Base-by-base conservation (phyloP, 2,888 invertebrate genomes). In the Syritta pipiens region DNA sequence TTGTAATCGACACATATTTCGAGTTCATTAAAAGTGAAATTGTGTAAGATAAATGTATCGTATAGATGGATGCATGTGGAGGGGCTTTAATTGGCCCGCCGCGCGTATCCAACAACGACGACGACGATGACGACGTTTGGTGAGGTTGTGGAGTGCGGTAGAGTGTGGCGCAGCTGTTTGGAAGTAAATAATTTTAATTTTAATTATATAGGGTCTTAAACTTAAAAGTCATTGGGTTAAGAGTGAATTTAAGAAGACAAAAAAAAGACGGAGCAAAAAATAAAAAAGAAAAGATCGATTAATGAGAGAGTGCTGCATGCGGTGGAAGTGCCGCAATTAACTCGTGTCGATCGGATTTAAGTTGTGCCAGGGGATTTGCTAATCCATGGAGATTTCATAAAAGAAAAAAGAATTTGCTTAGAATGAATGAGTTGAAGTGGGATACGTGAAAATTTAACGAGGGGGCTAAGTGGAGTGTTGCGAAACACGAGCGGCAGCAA, bases 11-110 rank as follows among this genome's bases (percentile, higher is more conserved):
- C 42, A 67, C 46, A 44, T 65, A 51, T 51, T 60, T 44, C 24
- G 49, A 49, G 51, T 60, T 51, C 69, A 51, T 69, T 49, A 69
- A 60, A 69, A 69, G 24, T 51, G 26, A 60, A 69, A 69, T 68
- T 69, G 44, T 24, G 59, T 53, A 60, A 69, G 24, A 55, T 55
- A 4, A 28, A 17, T 37, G 37, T 37, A 17, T 14, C 37, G 14
- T 37, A 17, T 17, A 37, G 37, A 37, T 37, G 37, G 37, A 37
- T 14, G 14, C 9, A 17, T 12, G 35, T 14, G 12, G 4, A 5
- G 4, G 7, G 10, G 6, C n/a, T 30, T 59, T 68, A 68, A 68
- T 68, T 49, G 59, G 17, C n/a, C 12, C 22, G 17, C 1, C 9
- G 28, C 9, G 9, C 9, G 28, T 28, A n/a, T n/a, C n/a, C n/a